A percentile compares a stretch with the other conserved stretches of the same genome.
Evolutionary conservation across 2,113 vertebrate species (phyloP).

Genomic region (Cyanoderma ruficeps): DNA sequence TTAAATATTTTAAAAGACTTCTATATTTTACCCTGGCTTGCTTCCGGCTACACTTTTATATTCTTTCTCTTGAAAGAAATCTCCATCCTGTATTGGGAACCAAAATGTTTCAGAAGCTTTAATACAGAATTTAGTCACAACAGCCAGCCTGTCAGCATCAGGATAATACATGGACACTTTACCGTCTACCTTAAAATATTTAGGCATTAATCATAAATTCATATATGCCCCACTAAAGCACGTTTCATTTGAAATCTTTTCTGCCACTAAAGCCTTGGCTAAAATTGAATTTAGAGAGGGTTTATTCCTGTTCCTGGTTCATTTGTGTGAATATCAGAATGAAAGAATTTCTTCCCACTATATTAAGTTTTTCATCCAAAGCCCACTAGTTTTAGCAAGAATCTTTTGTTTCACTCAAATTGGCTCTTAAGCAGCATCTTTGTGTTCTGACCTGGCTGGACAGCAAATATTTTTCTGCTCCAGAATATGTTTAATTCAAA

Average conservation of each 20-base stretch:
- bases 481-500: background rate
- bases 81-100: background rate
- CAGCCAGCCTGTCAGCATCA: background rate
- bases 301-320: background rate
- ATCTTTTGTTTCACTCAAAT: background rate
- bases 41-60: constrained; percentile 41
- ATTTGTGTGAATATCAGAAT: background rate
- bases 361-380: background rate
- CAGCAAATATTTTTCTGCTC: background rate
- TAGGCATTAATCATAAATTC: background rate
- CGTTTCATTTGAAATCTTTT: background rate
- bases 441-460: background rate
- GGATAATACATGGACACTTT: background rate
- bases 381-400: background rate
- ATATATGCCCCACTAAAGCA: background rate
- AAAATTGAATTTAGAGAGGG: background rate
- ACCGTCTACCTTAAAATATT: background rate
- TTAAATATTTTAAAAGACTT: constrained; percentile 62
- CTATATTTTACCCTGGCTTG: constrained; percentile 17
- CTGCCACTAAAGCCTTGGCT: background rate
- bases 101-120: background rate
- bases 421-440: background rate
- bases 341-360: background rate
- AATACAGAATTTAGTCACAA: background rate
- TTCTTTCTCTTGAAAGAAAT: constrained; percentile 32